Evolutionary conservation across 2,888 invertebrate species (phyloP).

Genomic region (Rotaria magnacalcarata): DNA sequence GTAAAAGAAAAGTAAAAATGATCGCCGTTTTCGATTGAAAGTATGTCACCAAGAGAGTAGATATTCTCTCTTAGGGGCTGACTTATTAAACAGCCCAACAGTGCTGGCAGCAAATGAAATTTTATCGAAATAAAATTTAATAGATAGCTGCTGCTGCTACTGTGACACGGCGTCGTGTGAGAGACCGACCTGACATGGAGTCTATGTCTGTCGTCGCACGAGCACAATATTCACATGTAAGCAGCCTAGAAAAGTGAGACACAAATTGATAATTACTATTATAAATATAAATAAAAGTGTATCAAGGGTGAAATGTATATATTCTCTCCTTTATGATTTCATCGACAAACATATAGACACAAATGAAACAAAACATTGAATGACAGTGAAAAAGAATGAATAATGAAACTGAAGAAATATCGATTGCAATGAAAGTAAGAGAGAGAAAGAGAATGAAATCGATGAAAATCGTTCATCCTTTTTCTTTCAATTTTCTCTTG

Average conservation of each 20-base stretch:
- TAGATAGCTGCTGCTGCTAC: background rate
- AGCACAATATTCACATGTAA: background rate
- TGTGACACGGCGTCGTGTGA: background rate
- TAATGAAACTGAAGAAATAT: background rate
- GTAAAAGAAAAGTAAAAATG: background rate
- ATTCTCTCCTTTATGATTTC: background rate
- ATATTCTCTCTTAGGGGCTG: background rate
- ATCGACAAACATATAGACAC: background rate
- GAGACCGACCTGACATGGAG: background rate
- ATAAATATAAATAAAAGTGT: background rate
- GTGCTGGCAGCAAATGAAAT: background rate
- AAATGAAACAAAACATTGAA: background rate
- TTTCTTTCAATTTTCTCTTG: background rate
- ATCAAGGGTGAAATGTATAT: background rate
- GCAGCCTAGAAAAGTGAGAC: constrained; percentile 1
- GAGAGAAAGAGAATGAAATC: too few relatives aligned
- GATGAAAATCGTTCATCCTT: background rate
- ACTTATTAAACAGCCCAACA: background rate
- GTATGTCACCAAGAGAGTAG: background rate
- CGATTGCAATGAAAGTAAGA: background rate
- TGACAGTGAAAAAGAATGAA: background rate
- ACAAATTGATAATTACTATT: background rate
- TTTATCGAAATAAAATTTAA: background rate
- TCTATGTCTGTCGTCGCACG: background rate
- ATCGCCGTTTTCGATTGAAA: background rate